Evolutionary conservation across 2,888 invertebrate genomes (phyloP), one percentile per base, ranked within the genome.

Genomic region (Microplitis deprimator): DNA sequence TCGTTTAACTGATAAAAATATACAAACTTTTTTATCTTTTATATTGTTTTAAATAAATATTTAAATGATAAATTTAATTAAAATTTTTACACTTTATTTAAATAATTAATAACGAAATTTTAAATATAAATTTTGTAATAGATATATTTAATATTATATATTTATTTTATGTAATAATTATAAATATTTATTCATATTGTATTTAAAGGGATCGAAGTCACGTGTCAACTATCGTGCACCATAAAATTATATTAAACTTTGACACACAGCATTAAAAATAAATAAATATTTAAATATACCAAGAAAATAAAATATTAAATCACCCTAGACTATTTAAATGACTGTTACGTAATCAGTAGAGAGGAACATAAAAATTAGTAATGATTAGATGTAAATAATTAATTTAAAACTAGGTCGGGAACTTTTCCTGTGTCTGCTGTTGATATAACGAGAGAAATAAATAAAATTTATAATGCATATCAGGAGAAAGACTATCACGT

Each of bases 1-100:
- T 84, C 84, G 82, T 83, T 83, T 84, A 81, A 82, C 84, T 85
- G 87, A 87, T 87, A 86, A 86, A 86, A 77, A 70, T 59, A 41
- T 38, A 73, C 60, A n/a, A 20, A 39, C 16, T 17, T 39, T 68
- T 73, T 64, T 13, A 40, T 29, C 40, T 16, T 59, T 59, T 29
- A 29, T 29, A 29, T 29, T 62, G 60, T 29, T 17, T 60, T 29
- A 38, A 8, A 13, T 50, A 8, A 50, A 50, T n/a, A 10, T 60
- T 62, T 20, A 41, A 59, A 59, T 7, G 40, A 39, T 20, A 60
- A 41, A 59, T 60, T 29, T 50, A 13, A 50, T 50, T 50, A 13
- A 29, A 29, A 29, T 29, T 50, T 50, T 50, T 10, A 50, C 10
- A 13, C 13, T 50, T 50, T 13, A 50, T 13, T 50, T 50, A 50